Evolutionary conservation across 2,888 invertebrate genomes (phyloP).

Genomic region (Neoitamus cyanurus): DNA sequence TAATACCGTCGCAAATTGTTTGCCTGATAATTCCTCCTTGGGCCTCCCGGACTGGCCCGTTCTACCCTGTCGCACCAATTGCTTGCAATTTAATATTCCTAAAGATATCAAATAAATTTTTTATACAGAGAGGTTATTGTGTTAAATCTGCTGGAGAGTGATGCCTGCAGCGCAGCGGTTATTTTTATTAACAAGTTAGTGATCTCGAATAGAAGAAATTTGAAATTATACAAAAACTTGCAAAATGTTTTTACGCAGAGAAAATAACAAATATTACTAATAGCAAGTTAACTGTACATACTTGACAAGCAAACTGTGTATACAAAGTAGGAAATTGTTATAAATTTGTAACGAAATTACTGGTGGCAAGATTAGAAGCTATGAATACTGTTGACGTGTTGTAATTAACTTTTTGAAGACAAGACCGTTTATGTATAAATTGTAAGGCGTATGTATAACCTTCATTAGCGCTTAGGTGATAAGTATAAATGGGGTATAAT

Average conservation of each 20-base stretch:
- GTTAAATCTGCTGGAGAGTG: neutral
- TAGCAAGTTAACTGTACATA: constrained; percentile 4
- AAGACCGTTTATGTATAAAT: constrained; percentile 16
- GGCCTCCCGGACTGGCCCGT: neutral
- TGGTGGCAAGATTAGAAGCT: neutral
- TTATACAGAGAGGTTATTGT: neutral
- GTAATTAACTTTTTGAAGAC: constrained; percentile 13
- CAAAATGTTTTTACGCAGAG: neutral
- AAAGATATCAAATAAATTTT: neutral
- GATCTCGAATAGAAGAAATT: neutral
- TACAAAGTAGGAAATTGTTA: constrained; percentile 40
- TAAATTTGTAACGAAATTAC: constrained; percentile 31
- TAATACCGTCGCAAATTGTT: neutral
- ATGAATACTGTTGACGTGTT: constrained; percentile 21
- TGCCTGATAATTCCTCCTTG: neutral
- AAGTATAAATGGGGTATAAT: constrained; percentile 31
- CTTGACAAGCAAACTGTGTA: constrained; percentile 30
- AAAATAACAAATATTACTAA: neutral
- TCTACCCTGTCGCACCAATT: neutral
- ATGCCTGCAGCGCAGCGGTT: constrained; percentile 1
- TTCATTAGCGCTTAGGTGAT: neutral
- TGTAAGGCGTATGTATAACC: constrained; percentile 24
- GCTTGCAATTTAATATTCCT: neutral
- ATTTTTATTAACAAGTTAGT: constrained; percentile 14
- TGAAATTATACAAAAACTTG: neutral